Evolutionary conservation across 2,113 vertebrate genomes (phyloP).

Genomic region (Scopus umbretta): DNA sequence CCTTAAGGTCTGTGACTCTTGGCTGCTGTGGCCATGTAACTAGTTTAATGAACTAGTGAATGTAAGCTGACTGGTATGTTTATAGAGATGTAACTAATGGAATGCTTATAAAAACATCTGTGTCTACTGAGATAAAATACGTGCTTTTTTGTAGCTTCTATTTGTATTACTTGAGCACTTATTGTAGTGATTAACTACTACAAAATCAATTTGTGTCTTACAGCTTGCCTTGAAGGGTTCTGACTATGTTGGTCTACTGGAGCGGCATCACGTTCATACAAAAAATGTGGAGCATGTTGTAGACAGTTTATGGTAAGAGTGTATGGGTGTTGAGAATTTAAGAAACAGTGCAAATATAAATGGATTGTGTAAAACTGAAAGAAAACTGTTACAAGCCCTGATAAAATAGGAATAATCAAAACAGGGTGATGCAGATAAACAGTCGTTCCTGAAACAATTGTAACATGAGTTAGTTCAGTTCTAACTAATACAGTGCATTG

Average conservation of each 20-base stretch:
- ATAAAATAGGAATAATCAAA: neutral
- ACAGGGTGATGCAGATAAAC: neutral
- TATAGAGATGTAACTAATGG: neutral
- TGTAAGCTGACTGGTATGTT: neutral
- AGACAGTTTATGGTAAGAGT: slow-evolving; percentile 85
- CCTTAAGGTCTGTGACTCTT: neutral
- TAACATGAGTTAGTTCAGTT: neutral
- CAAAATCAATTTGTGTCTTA: neutral
- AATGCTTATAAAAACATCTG: neutral
- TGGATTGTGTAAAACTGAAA: neutral
- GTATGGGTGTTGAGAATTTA: neutral
- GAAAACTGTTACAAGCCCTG: neutral
- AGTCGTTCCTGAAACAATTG: neutral
- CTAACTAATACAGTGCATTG: neutral
- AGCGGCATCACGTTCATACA: slow-evolving; percentile 92
- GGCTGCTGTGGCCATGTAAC: neutral
- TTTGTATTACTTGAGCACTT: neutral
- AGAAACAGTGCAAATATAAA: neutral
- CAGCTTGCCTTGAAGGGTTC: slow-evolving; percentile 97
- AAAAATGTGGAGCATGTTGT: slow-evolving; percentile 89
- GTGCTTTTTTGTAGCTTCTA: neutral
- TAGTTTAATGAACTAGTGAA: neutral
- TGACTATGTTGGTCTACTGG: slow-evolving; percentile 92
- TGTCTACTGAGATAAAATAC: neutral
- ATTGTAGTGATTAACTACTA: neutral